Evolutionary conservation across 2,888 invertebrate genomes (phyloP), one percentile per base, ranked within the genome.

Genomic region (Agelastica alni): DNA sequence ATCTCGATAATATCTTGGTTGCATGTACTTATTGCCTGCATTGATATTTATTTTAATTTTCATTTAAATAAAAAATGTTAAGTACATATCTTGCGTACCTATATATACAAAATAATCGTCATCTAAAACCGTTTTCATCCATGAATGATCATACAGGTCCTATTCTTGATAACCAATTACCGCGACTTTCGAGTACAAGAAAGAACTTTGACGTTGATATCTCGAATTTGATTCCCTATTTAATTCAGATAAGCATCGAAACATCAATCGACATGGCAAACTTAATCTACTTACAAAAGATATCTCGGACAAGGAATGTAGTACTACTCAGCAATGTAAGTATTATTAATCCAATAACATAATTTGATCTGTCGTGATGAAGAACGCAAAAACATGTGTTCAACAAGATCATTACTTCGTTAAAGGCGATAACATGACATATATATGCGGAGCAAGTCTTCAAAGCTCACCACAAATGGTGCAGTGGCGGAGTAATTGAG

Each of bases 361-460:
- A 46, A 51, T 55, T 51, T 47, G 55, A 55, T 55, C 51, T 51
- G 43, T 55, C 46, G 39, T 42, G 52, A 45, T 46, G 52, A 49
- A 31, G 32, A 37, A 48, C 48, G 52, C 39, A 41, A 43, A 44
- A 54, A 46, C 54, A 49, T 54, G 43, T 53, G 51, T 44, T 51
- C 41, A 58, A 54, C 58, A 37, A 58, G 49, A 54, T 54, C 54
- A 47, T 54, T 52, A 52, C 51, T 52, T 37, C 26, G 44, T 32
- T 39, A 47, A 51, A 54, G 51, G 54, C 43, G 44, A 54, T 58
- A 52, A 54, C 58, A 45, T 54, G 48, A 54, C 46, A 46, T 46
- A 46, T 46, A 46, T 46, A 46, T 46, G 37, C 46, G 46, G 37
- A 28, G 17, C 46, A 36, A 37, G 46, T 37, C 36, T 44, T 44